phyloP scores from a whole-genome alignment of 1,140 invertebrate species.

The Lordiphosa stackelbergi region DNA sequence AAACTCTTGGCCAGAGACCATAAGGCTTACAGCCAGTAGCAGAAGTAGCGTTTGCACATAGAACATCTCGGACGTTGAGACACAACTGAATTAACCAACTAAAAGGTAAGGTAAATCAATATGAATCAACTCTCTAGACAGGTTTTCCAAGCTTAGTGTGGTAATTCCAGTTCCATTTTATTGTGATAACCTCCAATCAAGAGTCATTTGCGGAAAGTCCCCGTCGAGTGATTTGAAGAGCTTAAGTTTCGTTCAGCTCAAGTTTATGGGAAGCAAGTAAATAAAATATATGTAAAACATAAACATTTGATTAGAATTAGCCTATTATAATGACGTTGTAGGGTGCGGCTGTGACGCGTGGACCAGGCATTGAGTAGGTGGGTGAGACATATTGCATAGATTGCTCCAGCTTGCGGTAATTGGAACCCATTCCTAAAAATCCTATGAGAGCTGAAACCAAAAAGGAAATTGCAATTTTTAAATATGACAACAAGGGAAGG shows the following conservation, averaged over 20 bases:
- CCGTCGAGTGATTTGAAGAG: neutral
- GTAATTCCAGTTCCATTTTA: slow-evolving; percentile 33
- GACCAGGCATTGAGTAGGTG: slow-evolving; percentile 58
- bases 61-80: slow-evolving; percentile 16
- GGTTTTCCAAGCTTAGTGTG: slow-evolving; percentile 28
- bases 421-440: slow-evolving; percentile 12
- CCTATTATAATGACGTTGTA: slow-evolving; percentile 67
- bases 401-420: slow-evolving; percentile 57
- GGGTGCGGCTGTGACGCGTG: slow-evolving; percentile 55
- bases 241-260: neutral
- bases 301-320: slow-evolving; percentile 19
- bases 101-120: neutral
- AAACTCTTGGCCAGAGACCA: slow-evolving; percentile 17
- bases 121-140: slow-evolving; percentile 20
- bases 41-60: slow-evolving; percentile 2
- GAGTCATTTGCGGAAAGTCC: slow-evolving; percentile 2
- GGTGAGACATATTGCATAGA: slow-evolving; percentile 72
- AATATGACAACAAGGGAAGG: neutral
- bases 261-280: neutral
- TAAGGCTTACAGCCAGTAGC: slow-evolving; percentile 1
- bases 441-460: slow-evolving; percentile 57
- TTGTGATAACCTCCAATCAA: no score
- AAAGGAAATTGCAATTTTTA: neutral
- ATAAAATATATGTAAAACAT: neutral
- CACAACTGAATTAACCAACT: neutral